Evolutionary conservation across 2,888 invertebrate genomes (phyloP).

Genomic region (Agrotis ipsilon): DNA sequence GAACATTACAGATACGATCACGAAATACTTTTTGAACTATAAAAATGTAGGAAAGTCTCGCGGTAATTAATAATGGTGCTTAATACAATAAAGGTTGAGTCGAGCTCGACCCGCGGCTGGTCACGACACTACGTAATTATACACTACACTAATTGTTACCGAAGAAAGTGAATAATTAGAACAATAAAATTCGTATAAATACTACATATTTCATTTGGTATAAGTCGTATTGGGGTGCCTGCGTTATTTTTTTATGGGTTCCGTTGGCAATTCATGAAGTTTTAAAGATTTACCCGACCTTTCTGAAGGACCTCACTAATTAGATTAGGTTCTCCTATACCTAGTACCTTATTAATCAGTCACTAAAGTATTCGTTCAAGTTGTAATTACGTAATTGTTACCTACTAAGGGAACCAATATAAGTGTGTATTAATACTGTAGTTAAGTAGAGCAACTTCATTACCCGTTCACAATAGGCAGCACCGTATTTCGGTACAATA

Average conservation of each 20-base stretch:
- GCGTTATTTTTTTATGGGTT: neutral
- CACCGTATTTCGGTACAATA: neutral
- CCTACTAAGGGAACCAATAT: too few species aligned
- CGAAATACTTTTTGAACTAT: slow-evolving; percentile 42
- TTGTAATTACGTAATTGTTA: too few species aligned
- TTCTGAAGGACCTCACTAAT: too few species aligned
- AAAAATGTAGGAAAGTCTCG: slow-evolving; percentile 44
- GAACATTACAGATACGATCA: slow-evolving; percentile 56
- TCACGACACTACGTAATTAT: slow-evolving; percentile 64
- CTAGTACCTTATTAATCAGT: too few species aligned
- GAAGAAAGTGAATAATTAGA: slow-evolving; percentile 65
- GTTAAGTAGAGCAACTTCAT: neutral
- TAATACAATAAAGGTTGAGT: slow-evolving; percentile 58
- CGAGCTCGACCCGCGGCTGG: slow-evolving; percentile 23
- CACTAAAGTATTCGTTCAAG: too few species aligned
- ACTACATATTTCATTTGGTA: slow-evolving; percentile 58
- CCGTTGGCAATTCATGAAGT: neutral
- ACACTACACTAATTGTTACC: slow-evolving; percentile 64
- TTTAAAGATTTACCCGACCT: neutral
- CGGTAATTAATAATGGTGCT: slow-evolving; percentile 65
- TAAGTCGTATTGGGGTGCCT: slow-evolving; percentile 23
- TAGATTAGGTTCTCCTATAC: too few species aligned
- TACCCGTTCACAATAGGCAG: neutral
- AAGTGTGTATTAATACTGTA: too few species aligned
- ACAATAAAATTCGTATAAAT: slow-evolving; percentile 66